A percentile compares a stretch with the other conserved stretches of the same genome.
Conservation (phyloP, 1,140 invertebrate species). For the Geopemphigus sp. region DNA sequence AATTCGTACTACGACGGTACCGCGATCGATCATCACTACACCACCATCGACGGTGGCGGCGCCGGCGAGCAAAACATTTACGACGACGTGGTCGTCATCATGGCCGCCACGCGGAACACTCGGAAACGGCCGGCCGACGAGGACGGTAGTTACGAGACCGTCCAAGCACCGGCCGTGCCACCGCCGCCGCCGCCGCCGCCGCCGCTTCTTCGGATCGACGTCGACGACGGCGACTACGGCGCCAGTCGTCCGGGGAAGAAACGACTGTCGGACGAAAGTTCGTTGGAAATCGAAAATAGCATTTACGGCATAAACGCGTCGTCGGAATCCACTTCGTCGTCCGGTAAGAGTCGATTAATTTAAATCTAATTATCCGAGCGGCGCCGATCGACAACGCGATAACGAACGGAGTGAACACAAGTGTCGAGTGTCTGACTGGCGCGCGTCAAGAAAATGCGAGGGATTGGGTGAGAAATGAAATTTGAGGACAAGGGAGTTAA, state of each 20-base stretch:
- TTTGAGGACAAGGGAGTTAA: no score
- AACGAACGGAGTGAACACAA: no score
- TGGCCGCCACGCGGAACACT: neutral
- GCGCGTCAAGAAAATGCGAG: no score
- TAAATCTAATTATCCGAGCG: no score
- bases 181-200: neutral
- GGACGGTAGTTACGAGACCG: constrained; percentile 31
- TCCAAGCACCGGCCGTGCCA: neutral
- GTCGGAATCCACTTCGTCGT: constrained; percentile 51
- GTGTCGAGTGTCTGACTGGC: no score
- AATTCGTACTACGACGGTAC: neutral
- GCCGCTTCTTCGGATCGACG: neutral
- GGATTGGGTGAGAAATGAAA: no score
- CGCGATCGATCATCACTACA: constrained; percentile 1
- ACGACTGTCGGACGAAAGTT: constrained; percentile 51
- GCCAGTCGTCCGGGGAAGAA: neutral
- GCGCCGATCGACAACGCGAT: no score
- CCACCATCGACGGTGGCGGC: neutral
- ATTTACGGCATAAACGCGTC: constrained; percentile 52
- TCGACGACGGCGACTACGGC: neutral
- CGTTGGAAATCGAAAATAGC: constrained; percentile 53
- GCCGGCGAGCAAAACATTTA: constrained; percentile 50
- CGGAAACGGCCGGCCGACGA: neutral
- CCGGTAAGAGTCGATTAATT: constrained; percentile 51
- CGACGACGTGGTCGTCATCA: constrained; percentile 45